phyloP scores from a whole-genome alignment of 2,888 invertebrate genomes.

The Drepanosiphum platanoidis region DNA sequence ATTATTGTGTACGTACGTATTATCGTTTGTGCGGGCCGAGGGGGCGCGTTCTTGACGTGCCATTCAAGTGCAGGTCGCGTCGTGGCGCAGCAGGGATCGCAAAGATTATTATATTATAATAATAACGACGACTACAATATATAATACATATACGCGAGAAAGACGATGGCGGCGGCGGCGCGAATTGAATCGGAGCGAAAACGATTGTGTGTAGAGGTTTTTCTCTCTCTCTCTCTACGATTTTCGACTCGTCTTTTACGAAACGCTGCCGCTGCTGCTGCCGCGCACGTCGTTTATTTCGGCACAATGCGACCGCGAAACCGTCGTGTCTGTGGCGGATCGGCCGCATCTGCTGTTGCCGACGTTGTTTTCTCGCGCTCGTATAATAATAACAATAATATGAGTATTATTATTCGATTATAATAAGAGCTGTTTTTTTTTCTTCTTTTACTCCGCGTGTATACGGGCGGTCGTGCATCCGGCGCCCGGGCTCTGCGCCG shows the following conservation, averaged over 20 bases:
- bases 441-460: no score
- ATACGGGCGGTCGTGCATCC: no score
- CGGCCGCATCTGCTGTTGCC: constrained; percentile 13
- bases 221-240: background rate
- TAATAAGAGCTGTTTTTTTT: no score
- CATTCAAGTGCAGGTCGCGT: constrained; percentile 43
- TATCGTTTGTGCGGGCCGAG: background rate
- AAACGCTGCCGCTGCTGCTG: background rate
- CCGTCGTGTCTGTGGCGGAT: constrained; percentile 3
- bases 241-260: background rate
- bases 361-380: background rate
- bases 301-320: constrained; percentile 8
- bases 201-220: background rate
- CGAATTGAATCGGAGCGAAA: constrained; percentile 30
- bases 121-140: background rate
- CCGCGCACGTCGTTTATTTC: background rate
- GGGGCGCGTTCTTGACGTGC: constrained; percentile 37
- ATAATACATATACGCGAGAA: background rate
- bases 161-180: background rate
- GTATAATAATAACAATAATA: background rate
- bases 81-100: background rate
- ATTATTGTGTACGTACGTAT: background rate
- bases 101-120: background rate
- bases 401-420: background rate
- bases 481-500: no score